Evolutionary conservation across 2,888 invertebrate species (phyloP), one percentile per base, ranked within the genome.

Genomic region (Thelaira solivaga): DNA sequence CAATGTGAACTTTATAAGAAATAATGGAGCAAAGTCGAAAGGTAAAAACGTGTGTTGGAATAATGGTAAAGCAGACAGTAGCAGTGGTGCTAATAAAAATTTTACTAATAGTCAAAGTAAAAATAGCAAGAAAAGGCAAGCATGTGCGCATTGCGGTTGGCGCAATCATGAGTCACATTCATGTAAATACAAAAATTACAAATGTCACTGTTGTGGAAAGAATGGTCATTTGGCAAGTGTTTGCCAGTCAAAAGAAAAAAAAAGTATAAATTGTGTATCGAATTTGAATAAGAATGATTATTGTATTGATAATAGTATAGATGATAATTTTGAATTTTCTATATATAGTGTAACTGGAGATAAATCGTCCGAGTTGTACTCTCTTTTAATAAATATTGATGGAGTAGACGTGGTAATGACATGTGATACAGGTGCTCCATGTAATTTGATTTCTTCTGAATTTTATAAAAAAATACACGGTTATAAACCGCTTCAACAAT

Each of bases 321-420:
- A 57, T 41, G 49, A 55, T 26, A 5, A 39, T 20, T 55, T 49
- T 49, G 55, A 64, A 47, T 57, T 39, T 65, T 73, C 57, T 39
- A 47, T 64, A 51, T 74, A 41, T 34, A 31, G 11, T 11, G 8
- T 2, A 31, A 51, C 39, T 49, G 51, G 65, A n/a, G 22, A 18
- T 20, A 59, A 29, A 22, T 20, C 29, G 55, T 43, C 36, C 2
- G 10, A 10, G 10, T 11, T 74, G 1, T 67, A 74, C 41, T 49
- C 47, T n/a, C 29, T 65, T 13, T 55, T 49, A 57, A 57, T 73
- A 0, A 34, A 36, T 22, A 73, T 64, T 36, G 73, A 73, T 73
- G 72, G 72, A 20, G 36, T 59, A 18, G 18, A 41, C 13, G 11
- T 43, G 10, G 26, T 16, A 5, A 34, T 18, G 7, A 34, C 29